Evolutionary conservation across 2,113 vertebrate species (phyloP).

Genomic region (Theristicus caerulescens): DNA sequence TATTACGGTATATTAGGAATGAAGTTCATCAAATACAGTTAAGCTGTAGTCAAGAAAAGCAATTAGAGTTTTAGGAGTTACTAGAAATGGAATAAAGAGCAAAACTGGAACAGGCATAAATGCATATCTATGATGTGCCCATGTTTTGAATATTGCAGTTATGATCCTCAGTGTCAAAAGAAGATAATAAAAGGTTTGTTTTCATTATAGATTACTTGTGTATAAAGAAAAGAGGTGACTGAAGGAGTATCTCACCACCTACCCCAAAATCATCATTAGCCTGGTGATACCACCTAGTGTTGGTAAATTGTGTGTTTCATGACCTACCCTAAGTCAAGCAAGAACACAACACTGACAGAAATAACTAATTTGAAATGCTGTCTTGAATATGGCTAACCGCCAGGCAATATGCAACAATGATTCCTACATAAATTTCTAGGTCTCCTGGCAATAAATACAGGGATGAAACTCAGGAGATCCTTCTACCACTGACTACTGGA

Average conservation of each 20-base stretch:
- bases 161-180: neutral
- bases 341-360: neutral
- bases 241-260: neutral
- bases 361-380: neutral
- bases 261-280: neutral
- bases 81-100: neutral
- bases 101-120: neutral
- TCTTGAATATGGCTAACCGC: neutral
- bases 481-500: neutral
- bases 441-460: neutral
- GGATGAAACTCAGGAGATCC: neutral
- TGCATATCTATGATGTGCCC: neutral
- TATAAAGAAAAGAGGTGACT: neutral
- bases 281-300: rapidly evolving
- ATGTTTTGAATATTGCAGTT: neutral
- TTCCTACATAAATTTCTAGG: neutral
- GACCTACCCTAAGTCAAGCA: neutral
- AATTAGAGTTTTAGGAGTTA: neutral
- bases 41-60: neutral
- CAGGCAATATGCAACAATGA: neutral
- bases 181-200: neutral
- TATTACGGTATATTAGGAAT: neutral
- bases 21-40: neutral
- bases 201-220: neutral
- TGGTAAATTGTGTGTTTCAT: neutral